Percentiles rank a stretch among this genome's conserved stretches.
phyloP scores from a whole-genome alignment of 2,113 vertebrate species.

The Anolis sagrei region DNA sequence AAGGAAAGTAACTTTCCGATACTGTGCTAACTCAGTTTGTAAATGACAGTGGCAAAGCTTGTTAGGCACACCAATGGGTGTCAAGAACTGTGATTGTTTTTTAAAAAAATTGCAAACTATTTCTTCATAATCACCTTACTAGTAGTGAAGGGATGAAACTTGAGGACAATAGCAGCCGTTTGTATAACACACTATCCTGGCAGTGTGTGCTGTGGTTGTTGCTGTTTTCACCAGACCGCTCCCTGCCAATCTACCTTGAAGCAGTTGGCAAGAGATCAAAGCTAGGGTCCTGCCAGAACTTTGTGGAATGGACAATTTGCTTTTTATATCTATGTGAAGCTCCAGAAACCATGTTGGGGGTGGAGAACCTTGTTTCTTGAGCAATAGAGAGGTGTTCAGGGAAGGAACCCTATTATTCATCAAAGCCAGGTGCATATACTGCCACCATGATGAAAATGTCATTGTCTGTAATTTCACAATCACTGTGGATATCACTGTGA shows the following conservation, averaged over 20 bases:
- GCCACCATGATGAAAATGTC: not conserved
- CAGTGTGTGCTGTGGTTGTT: conserved; percentile 13
- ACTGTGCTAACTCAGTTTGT: not conserved
- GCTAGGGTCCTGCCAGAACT: conserved; percentile 17
- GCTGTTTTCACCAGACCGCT: conserved; percentile 22
- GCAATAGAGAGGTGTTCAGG: not conserved
- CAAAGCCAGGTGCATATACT: not conserved
- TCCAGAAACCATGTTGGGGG: not conserved
- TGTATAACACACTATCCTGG: not conserved
- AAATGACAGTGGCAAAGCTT: not conserved
- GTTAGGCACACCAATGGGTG: not conserved
- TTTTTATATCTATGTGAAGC: conserved; percentile 21
- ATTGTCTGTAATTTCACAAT: no score
- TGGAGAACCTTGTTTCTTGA: not conserved
- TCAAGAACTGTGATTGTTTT: not conserved
- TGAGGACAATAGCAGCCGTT: conserved; percentile 11
- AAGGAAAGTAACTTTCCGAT: no score
- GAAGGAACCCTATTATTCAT: not conserved
- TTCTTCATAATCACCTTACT: not conserved
- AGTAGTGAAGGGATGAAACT: conserved; percentile 3
- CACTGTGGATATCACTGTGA: not conserved
- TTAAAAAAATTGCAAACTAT: not conserved
- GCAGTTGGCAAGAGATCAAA: conserved; percentile 37
- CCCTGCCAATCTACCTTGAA: conserved; percentile 35
- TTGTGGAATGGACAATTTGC: conserved; percentile 35